Evolutionary conservation across 2,113 vertebrate species (phyloP).

Genomic region (Atlantisia rogersi): DNA sequence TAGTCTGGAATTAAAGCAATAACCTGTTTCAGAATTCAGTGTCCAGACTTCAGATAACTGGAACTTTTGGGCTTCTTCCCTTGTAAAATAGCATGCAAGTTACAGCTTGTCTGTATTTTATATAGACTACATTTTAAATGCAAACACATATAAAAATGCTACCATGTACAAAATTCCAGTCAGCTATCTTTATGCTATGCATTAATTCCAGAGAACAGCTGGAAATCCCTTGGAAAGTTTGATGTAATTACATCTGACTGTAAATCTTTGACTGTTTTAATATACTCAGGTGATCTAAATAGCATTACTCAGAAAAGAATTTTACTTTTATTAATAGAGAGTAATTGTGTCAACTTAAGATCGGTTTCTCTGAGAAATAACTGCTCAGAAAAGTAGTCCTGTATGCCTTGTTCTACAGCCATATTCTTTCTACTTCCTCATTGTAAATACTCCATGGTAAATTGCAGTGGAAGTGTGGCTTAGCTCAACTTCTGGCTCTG

Average conservation of each 20-base stretch:
- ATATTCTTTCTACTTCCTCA: neutral
- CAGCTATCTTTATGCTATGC: constrained; percentile 53
- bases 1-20: constrained; percentile 50
- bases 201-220: constrained; percentile 58
- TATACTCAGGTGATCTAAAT: constrained; percentile 53
- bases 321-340: constrained; percentile 5
- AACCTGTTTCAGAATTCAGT: constrained; percentile 14
- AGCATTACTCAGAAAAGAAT: neutral
- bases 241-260: constrained; percentile 50
- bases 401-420: constrained; percentile 45
- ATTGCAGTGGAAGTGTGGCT: neutral
- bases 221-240: constrained; percentile 47
- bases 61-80: neutral
- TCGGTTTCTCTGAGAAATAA: neutral
- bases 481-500: constrained; percentile 4
- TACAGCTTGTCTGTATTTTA: constrained; percentile 37
- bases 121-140: neutral
- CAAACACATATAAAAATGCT: constrained; percentile 13
- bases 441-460: constrained; percentile 7
- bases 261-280: constrained; percentile 45
- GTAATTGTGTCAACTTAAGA: constrained; percentile 8
- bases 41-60: neutral
- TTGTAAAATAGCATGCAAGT: constrained; percentile 19
- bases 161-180: neutral
- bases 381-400: constrained; percentile 8